Evolutionary conservation across 2,888 invertebrate species (phyloP).

Genomic region (Amblyjoppa fuscipennis): DNA sequence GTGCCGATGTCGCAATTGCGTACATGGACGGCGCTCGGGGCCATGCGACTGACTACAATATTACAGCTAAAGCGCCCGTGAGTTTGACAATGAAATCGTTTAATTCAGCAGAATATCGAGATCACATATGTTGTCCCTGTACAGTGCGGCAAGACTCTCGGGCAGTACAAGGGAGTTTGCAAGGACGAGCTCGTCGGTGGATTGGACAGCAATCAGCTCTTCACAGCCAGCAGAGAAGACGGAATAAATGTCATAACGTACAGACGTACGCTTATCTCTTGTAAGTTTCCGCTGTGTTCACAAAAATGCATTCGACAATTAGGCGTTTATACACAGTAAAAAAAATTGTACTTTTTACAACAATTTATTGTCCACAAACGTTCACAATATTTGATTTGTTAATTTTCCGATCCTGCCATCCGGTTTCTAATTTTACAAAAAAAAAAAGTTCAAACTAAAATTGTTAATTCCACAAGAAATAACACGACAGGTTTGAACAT

Average conservation of each 20-base stretch:
- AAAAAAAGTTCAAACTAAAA: no score
- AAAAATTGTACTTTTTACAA: no score
- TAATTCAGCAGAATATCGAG: neutral
- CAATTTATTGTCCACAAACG: no score
- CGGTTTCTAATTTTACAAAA: no score
- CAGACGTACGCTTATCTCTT: conserved; percentile 90
- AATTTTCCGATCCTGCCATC: no score
- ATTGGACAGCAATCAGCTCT: conserved; percentile 93
- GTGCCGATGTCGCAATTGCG: conserved; percentile 93
- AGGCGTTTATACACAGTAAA: no score
- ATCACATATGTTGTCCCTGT: conserved; percentile 68
- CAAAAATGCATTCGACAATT: no score
- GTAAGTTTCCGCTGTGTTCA: conserved; percentile 85
- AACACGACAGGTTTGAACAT: no score
- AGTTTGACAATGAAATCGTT: conserved; percentile 73
- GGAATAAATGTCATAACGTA: conserved; percentile 93
- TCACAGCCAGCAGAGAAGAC: conserved; percentile 90
- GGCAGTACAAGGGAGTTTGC: conserved; percentile 94
- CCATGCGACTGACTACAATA: conserved; percentile 93
- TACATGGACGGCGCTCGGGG: conserved; percentile 91
- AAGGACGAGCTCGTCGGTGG: conserved; percentile 94
- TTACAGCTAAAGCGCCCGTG: conserved; percentile 93
- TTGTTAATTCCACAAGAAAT: no score
- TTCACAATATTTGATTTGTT: no score
- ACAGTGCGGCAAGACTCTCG: conserved; percentile 94